A percentile compares a stretch with the other conserved stretches of the same genome.
phyloP scores from a whole-genome alignment of 2,797 vertebrate genomes.

The Morus bassanus region DNA sequence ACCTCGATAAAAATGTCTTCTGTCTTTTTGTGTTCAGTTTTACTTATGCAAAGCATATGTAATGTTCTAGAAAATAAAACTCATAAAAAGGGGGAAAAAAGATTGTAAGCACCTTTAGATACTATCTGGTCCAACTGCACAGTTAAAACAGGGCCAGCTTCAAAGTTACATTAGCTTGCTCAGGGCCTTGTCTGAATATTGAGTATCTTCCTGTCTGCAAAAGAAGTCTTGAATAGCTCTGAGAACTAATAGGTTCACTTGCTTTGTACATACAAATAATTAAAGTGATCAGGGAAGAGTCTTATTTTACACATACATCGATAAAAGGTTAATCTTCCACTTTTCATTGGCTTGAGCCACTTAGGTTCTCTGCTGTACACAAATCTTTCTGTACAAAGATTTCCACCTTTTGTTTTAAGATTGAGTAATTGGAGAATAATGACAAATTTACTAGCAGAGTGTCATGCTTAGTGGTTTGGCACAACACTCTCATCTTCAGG shows the following conservation, averaged over 20 bases:
- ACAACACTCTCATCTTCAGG: background rate
- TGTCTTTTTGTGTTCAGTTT: background rate
- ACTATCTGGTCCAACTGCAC: background rate
- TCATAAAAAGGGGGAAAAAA: background rate
- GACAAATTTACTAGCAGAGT: background rate
- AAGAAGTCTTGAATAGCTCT: background rate
- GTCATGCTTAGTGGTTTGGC: background rate
- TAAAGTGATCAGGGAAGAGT: background rate
- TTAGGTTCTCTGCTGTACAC: background rate
- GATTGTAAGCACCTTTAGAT: background rate
- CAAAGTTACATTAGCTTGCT: background rate
- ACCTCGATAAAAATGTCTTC: background rate
- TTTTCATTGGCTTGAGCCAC: background rate
- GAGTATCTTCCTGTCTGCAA: background rate
- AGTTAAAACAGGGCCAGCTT: background rate
- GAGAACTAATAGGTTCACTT: background rate
- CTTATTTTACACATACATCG: background rate
- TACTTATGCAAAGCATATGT: background rate
- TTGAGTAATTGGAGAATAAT: background rate
- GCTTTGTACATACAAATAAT: background rate
- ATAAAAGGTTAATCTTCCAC: slow-evolving; percentile 6
- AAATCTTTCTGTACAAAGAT: background rate
- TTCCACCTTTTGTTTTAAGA: background rate
- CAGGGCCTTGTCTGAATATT: background rate
- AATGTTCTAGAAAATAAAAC: background rate